These are phyloP conservation scores for Apis florea DNA, from an alignment of 1,140 invertebrate genomes.

Conservation along the genomic window DNA sequence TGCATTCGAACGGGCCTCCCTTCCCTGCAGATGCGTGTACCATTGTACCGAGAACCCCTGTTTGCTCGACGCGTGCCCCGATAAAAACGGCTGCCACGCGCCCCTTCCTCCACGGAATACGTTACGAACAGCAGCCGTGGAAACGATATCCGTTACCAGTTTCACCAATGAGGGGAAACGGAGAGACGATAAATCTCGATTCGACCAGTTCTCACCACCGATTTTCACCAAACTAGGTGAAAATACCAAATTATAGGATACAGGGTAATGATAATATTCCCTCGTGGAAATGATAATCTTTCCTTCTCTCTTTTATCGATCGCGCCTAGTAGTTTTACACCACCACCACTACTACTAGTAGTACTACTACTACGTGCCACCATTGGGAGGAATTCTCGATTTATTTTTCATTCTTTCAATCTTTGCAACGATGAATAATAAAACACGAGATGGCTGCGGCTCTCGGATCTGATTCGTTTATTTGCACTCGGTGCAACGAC, in stretches of 20 bases:
- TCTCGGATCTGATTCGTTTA: too few relatives aligned
- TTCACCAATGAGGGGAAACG: background rate
- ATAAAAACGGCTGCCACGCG: conserved; percentile 39
- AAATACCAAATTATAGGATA: too few relatives aligned
- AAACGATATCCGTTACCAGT: background rate
- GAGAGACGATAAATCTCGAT: background rate
- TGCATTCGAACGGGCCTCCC: background rate
- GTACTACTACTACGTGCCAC: background rate
- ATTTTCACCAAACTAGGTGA: background rate
- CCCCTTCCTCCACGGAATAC: conserved; percentile 31
- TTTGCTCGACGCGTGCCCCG: conserved; percentile 46
- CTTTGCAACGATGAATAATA: too few relatives aligned
- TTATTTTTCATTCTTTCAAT: too few relatives aligned
- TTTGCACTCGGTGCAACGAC: background rate
- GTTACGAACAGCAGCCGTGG: background rate
- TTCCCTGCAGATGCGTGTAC: conserved; percentile 31
- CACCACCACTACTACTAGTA: too few relatives aligned
- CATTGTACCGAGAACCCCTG: conserved; percentile 37
- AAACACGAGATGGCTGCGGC: too few relatives aligned
- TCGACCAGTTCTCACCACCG: too few relatives aligned
- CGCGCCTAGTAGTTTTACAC: too few relatives aligned
- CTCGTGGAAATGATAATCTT: background rate
- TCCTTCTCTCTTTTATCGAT: background rate
- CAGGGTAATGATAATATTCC: too few relatives aligned
- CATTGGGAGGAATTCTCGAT: too few relatives aligned